phyloP scores from a whole-genome alignment of 2,113 vertebrate genomes.

The Poeciliopsis retropinna region DNA sequence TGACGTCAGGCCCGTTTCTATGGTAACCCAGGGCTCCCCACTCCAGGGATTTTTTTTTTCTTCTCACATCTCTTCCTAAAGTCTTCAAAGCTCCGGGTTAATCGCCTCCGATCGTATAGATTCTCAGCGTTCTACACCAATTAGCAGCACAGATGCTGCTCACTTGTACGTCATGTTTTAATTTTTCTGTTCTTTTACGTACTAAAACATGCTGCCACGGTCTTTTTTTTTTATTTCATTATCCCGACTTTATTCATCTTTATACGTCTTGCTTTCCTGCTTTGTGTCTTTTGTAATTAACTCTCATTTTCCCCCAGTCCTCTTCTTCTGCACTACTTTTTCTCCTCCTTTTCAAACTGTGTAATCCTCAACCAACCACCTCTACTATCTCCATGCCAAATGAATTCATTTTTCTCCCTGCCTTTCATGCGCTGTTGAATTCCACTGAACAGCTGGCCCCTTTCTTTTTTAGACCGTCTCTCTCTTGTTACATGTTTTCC shows the following conservation, averaged over 20 bases:
- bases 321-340: slow-evolving; percentile 32
- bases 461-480: slow-evolving; percentile 41
- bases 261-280: slow-evolving; percentile 38
- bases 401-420: slow-evolving; percentile 53
- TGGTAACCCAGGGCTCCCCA: slow-evolving; percentile 72
- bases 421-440: slow-evolving; percentile 60
- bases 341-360: slow-evolving; percentile 46
- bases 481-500: slow-evolving; percentile 38
- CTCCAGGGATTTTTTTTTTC: slow-evolving; percentile 64
- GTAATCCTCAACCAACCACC: slow-evolving; percentile 47
- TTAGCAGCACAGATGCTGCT: slow-evolving; percentile 38
- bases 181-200: slow-evolving; percentile 22
- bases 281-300: slow-evolving; percentile 52
- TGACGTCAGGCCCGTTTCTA: slow-evolving; percentile 78
- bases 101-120: slow-evolving; percentile 51
- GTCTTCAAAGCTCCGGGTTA: slow-evolving; percentile 51
- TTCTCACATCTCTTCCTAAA: slow-evolving; percentile 55
- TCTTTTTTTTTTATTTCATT: slow-evolving; percentile 11
- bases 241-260: slow-evolving; percentile 54
- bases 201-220: slow-evolving; percentile 16
- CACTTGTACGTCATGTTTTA: slow-evolving; percentile 21
- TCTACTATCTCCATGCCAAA: slow-evolving; percentile 61
- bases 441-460: slow-evolving; percentile 47
- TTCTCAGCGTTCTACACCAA: slow-evolving; percentile 28
- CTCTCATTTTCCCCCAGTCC: slow-evolving; percentile 38